These are phyloP conservation scores for Volucella zonaria DNA, from an alignment of 2,888 invertebrate species.

Conservation along the genomic window DNA sequence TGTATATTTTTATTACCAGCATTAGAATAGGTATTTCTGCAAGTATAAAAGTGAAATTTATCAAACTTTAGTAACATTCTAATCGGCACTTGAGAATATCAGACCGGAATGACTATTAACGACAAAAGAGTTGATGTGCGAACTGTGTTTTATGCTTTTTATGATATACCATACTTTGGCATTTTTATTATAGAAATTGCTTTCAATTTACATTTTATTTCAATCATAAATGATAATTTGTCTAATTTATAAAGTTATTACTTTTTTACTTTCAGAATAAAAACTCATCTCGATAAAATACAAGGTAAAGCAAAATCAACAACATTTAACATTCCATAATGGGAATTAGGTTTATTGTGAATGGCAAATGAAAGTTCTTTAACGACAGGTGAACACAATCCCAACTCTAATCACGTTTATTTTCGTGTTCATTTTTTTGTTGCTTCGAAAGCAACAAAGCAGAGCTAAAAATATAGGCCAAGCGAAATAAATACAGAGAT, in stretches of 20 bases:
- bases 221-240: conserved; percentile 27
- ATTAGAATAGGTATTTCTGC: conserved; percentile 6
- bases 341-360: conserved; percentile 37
- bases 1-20: conserved; percentile 24
- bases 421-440: conserved; percentile 15
- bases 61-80: conserved; percentile 21
- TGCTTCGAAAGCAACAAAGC: conserved; percentile 12
- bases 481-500: background rate
- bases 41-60: conserved; percentile 53
- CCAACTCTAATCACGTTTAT: conserved; percentile 36
- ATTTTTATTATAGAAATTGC: conserved; percentile 8
- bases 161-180: background rate
- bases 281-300: conserved; percentile 21
- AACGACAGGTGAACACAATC: conserved; percentile 39
- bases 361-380: conserved; percentile 51
- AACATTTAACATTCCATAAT: conserved; percentile 14
- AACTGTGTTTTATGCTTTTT: conserved; percentile 26
- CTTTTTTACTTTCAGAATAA: conserved; percentile 44
- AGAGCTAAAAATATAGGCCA: conserved; percentile 13
- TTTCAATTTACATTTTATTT: conserved; percentile 21
- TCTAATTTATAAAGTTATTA: conserved; percentile 30
- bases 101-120: background rate
- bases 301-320: conserved; percentile 42
- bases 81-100: conserved; percentile 19
- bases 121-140: conserved; percentile 31